Evolutionary conservation across 2,113 vertebrate genomes (phyloP), one percentile per base, ranked within the genome.

Genomic region (Eira barbara): DNA sequence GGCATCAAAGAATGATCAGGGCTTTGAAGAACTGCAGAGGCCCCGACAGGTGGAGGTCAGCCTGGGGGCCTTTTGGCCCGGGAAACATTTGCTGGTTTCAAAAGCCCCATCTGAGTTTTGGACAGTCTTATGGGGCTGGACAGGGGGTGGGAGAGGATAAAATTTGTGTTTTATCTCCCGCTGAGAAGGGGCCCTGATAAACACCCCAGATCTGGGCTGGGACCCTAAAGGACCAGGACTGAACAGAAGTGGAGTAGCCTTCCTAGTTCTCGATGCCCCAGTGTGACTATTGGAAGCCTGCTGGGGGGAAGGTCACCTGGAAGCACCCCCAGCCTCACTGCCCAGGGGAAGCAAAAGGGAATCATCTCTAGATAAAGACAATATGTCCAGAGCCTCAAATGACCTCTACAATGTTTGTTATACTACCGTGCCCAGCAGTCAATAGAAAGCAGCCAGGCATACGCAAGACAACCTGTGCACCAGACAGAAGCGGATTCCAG

Each of bases 111-210:
- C 49, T 71, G 31, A 69, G 34, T 2, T 96, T 91, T 63, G 23
- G 13, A 73, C 42, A 42, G 21, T 55, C 27, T 81, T 1, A 0
- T 8, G 13, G 14, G 20, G 12, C 36, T 81, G 36, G 83, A n/a
- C 34, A 20, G 39, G 23, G 45, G 34, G 4, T 2, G 0, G 36
- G 27, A 25, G 13, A 15, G 23, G 7, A 20, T 61, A 20, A 42
- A 67, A 39, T 73, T 6, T 93, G 21, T 61, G 25, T n/a, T n/a
- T 78, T 81, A 29, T 34, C 23, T 80, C 47, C 17, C 84, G 1
- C 55, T n/a, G 39, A 94, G 17, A 55, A 86, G 7, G 10, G 29
- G 17, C 7, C 6, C 18, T 21, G 2, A 34, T 42, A 67, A 67
- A 45, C 20, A 5, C 18, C 2, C 18, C 18, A 11, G 61, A 3